These are phyloP conservation scores for Oncorhynchus masou DNA, from an alignment of 2,113 vertebrate genomes.

Conservation along the genomic window DNA sequence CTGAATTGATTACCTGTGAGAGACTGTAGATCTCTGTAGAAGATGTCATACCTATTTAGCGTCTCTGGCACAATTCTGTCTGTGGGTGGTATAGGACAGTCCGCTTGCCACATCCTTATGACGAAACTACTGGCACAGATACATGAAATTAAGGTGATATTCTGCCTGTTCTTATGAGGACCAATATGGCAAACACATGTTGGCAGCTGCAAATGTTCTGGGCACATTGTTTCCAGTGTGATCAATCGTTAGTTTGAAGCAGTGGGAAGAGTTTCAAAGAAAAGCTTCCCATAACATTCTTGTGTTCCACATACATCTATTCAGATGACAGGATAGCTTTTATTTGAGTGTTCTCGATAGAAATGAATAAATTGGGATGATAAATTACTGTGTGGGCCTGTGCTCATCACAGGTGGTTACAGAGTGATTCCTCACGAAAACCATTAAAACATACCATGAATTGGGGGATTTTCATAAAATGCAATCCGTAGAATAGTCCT, in stretches of 20 bases:
- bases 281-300: conserved; percentile 79
- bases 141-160: conserved; percentile 46
- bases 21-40: neutral
- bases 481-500: no score
- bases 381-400: conserved; percentile 70
- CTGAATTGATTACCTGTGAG: neutral
- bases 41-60: neutral
- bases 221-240: conserved; percentile 75
- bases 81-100: conserved; percentile 12
- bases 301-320: conserved; percentile 79
- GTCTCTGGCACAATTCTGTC: neutral
- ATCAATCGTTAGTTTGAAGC: conserved; percentile 75
- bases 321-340: conserved; percentile 77
- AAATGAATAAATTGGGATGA: conserved; percentile 74
- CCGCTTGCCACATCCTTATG: conserved; percentile 28
- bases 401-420: conserved; percentile 67
- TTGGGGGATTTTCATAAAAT: no score
- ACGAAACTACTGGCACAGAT: conserved; percentile 29
- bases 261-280: conserved; percentile 83
- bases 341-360: conserved; percentile 75
- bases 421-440: no score
- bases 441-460: no score
- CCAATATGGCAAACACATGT: conserved; percentile 87
- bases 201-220: conserved; percentile 72
- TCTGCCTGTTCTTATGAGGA: conserved; percentile 42